Percentiles rank a stretch among this genome's conserved stretches.
Evolutionary conservation across 2,113 vertebrate genomes (phyloP).

Genomic region (Calcarius ornatus): DNA sequence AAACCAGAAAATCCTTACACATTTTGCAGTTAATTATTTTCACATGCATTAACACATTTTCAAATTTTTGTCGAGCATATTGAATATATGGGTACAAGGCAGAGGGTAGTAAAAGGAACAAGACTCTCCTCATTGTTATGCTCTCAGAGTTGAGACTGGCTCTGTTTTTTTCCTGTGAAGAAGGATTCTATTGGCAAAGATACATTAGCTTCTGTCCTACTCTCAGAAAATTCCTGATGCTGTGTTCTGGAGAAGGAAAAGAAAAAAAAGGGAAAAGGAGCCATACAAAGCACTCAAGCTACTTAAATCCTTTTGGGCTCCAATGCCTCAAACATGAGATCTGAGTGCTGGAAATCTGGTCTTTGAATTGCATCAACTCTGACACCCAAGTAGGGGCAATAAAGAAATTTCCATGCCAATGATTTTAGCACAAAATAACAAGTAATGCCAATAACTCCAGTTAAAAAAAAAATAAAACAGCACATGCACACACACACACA

Average conservation of each 20-base stretch:
- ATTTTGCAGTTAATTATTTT: not conserved
- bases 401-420: not conserved
- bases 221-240: not conserved
- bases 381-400: not conserved
- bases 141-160: not conserved
- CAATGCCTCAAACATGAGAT: not conserved
- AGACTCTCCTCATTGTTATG: not conserved
- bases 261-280: not conserved
- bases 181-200: not conserved
- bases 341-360: not conserved
- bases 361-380: not conserved
- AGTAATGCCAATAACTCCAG: not conserved
- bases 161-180: not conserved
- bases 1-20: not conserved
- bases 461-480: not conserved
- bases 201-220: not conserved
- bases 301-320: not conserved
- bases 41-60: not conserved
- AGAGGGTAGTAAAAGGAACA: not conserved
- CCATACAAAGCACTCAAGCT: not conserved
- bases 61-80: not conserved
- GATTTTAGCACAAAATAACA: constrained; percentile 1
- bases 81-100: not conserved
- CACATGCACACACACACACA: not conserved
- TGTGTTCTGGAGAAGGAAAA: not conserved